Evolutionary conservation across 1,140 invertebrate species (phyloP), one percentile per base, ranked within the genome.

Genomic region (Drosophila funebris): DNA sequence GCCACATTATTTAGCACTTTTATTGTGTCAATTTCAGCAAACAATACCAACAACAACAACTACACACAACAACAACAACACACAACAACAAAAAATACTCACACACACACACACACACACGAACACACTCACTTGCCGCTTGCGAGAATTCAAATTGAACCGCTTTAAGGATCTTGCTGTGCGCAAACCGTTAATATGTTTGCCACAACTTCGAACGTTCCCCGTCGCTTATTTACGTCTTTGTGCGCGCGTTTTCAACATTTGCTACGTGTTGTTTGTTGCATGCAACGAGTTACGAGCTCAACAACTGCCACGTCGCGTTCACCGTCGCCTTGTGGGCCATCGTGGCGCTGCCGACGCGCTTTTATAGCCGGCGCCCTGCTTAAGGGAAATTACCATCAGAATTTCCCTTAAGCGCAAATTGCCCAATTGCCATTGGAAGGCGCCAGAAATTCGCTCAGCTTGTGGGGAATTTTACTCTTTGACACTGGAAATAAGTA

Each of bases 281-380:
- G 46, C 20, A 29, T 22, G 9, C 18, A 27, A 50, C 39, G n/a
- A 29, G 37, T 18, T 13, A 31, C 5, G 7, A 14, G 24, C 16
- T 1, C 7, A 13, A 22, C 22, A 62, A 36, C 36, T 41, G 60
- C 14, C 53, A 46, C 62, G 69, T 43, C 29, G 41, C 62, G 43
- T 52, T 52, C 33, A 18, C 61, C 44, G 62, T 72, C 69, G 62
- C 62, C 24, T 58, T 57, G 44, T 73, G 63, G 29, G 54, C 27
- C 61, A 29, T n/a, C 37, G 69, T 54, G 2, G 37, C 43, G 69
- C 54, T 22, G 29, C 11, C 36, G 8, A 6, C 54, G 44, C 63
- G 62, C 63, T 73, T 73, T 73, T 73, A 73, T 73, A 73, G 53
- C 29, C 53, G 46, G 63, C 69, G 6, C 13, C 20, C 4, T 18